Percentiles rank a stretch among this genome's conserved stretches.
Evolutionary conservation across 1,140 invertebrate genomes (phyloP).

Genomic region (Ladona fulva): DNA sequence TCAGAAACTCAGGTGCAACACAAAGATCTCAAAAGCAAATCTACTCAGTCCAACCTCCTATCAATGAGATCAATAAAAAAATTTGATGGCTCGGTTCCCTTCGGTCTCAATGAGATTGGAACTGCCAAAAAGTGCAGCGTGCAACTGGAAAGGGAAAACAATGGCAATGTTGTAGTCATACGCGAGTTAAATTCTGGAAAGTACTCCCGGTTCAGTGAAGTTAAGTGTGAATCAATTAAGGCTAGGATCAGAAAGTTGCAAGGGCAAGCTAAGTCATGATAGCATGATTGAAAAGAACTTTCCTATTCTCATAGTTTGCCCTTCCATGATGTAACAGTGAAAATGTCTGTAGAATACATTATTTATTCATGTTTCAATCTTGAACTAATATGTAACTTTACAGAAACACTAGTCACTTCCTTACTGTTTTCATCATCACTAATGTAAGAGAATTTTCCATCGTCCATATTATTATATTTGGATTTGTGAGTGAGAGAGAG

Average conservation of each 20-base stretch:
- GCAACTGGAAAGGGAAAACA: slow-evolving; percentile 25
- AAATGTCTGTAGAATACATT: neutral
- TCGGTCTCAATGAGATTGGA: neutral
- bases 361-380: neutral
- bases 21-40: no score
- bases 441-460: neutral
- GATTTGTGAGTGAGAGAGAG: neutral
- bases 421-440: neutral
- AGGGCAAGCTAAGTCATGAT: slow-evolving; percentile 28
- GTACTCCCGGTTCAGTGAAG: slow-evolving; percentile 43
- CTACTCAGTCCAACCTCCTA: neutral
- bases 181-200: slow-evolving; percentile 41
- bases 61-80: neutral
- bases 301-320: neutral
- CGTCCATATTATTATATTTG: neutral
- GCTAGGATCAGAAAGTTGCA: slow-evolving; percentile 43
- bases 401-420: neutral
- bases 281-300: neutral
- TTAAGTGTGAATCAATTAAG: slow-evolving; percentile 45
- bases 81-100: neutral
- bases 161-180: slow-evolving; percentile 44
- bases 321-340: neutral
- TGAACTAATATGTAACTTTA: neutral
- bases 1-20: neutral
- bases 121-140: neutral